Base-by-base conservation (phyloP, 1,140 invertebrate genomes). In the Apis dorsata region DNA sequence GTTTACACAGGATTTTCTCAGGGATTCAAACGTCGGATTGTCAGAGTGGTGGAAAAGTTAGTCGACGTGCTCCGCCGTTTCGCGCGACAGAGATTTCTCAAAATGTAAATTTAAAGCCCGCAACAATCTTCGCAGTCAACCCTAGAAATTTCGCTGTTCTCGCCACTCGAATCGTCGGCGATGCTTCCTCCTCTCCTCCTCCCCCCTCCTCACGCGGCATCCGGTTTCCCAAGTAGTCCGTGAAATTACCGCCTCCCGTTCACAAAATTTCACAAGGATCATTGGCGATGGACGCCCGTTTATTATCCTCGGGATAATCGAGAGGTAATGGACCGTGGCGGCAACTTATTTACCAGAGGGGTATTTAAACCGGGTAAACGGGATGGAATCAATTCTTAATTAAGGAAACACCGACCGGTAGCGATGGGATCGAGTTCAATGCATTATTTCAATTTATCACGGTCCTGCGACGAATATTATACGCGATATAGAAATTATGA, bases 101-200 rank as follows among this genome's bases (percentile, higher is more conserved):
- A 83, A 81, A 88, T 88, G 87, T 85, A 88, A 88, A 88, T 88
- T 86, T 88, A 83, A 88, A 80, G 80, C 85, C 73, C 77, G 73
- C 34, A 44, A 44, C 34, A 44, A 86, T 85, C 77, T 86, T 74
- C 34, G 3, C 34, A 34, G 34, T 34, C 68, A 60, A 60, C 34
- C 51, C 51, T 76, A 63, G 63, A 77, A 88, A 86, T 86, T 88
- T 88, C 77, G 69, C 72, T 72, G 55, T 72, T 72, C 34, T 34
- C 66, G 44, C 73, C 34, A 53, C n/a, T 51, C 55, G 60, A 65
- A 74, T 66, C 51, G 13, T 15, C 15, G 17, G 12, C 8, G n/a
- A 28, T 28, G 2, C 0, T 34, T 34, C 28, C 28, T 2, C 28
- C 28, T 34, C 28, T 34, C 2, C 2, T 21, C 12, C 24, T 28